A percentile compares a stretch with the other conserved stretches of the same genome.
Evolutionary conservation across 2,113 vertebrate species (phyloP).

Genomic region (Plestiodon gilberti): DNA sequence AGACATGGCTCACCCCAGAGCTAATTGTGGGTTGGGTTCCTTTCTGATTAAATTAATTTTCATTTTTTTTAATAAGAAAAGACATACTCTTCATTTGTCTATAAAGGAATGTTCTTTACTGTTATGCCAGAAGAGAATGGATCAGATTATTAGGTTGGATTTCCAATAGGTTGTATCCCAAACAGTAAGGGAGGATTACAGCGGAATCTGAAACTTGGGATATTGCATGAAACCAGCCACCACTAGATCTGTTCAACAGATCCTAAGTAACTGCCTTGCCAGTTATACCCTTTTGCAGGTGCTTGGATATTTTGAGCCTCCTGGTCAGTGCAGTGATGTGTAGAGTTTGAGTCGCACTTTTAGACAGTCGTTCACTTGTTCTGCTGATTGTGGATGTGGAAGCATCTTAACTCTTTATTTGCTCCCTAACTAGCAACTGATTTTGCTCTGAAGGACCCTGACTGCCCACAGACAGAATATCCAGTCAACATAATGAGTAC

Average conservation of each 20-base stretch:
- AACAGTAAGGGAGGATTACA: neutral
- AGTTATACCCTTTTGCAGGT: neutral
- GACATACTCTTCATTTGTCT: neutral
- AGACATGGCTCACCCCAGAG: neutral
- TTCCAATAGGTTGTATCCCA: neutral
- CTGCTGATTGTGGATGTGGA: slow-evolving; percentile 1
- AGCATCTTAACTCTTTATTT: slow-evolving; percentile 11
- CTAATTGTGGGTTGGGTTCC: neutral
- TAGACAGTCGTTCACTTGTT: neutral
- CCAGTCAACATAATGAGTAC: slow-evolving; percentile 85
- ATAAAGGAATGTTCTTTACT: neutral
- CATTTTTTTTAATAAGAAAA: slow-evolving; percentile 4
- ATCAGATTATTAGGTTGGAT: neutral
- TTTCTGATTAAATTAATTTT: accelerated
- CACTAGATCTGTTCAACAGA: neutral
- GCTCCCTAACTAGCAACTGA: slow-evolving; percentile 84
- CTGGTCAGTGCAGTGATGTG: neutral
- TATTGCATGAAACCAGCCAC: neutral
- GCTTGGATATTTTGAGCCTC: neutral
- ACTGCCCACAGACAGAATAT: slow-evolving; percentile 89
- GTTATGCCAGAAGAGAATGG: neutral
- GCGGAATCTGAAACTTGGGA: neutral
- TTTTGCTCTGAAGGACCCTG: slow-evolving; percentile 89
- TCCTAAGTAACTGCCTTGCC: too few relatives aligned
- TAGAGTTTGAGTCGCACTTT: neutral